Percentiles rank a stretch among this genome's conserved stretches.
Conservation (phyloP, 2,113 vertebrate species). For the Echinops telfairi region DNA sequence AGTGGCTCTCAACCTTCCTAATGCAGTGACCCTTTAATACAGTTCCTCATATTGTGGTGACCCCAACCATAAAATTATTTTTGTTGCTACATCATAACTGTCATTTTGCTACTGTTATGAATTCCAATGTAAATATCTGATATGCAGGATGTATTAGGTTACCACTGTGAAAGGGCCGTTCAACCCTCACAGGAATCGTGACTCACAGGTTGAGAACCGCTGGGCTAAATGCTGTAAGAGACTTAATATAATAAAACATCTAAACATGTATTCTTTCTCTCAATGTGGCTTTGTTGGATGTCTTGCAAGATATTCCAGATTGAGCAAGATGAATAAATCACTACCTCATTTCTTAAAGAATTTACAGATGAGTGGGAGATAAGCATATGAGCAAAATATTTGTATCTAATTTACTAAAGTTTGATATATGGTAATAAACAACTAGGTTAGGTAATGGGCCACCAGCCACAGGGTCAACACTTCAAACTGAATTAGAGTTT, state of each 20-base stretch:
- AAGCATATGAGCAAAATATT: background rate
- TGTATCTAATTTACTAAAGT: constrained; percentile 27
- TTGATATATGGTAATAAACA: background rate
- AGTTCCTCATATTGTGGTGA: too few species aligned
- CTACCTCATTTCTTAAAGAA: background rate
- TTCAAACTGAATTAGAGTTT: too few species aligned
- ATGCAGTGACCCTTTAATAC: background rate
- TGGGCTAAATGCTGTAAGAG: background rate
- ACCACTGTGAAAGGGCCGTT: too few species aligned
- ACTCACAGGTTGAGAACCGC: too few species aligned
- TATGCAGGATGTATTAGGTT: too few species aligned
- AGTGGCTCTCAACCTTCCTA: too few species aligned
- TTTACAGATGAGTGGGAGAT: background rate
- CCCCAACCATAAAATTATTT: too few species aligned
- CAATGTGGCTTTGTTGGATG: background rate
- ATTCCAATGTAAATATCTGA: too few species aligned
- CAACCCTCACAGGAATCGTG: too few species aligned
- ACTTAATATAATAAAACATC: background rate
- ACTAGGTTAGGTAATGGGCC: background rate
- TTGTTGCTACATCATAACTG: too few species aligned
- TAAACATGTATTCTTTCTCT: constrained; percentile 14
- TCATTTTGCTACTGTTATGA: too few species aligned
- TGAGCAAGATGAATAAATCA: constrained; percentile 34
- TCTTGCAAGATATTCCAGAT: background rate
- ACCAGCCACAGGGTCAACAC: too few species aligned